Conservation (phyloP, 2,888 invertebrate genomes). For the Pollenia angustigena region DNA sequence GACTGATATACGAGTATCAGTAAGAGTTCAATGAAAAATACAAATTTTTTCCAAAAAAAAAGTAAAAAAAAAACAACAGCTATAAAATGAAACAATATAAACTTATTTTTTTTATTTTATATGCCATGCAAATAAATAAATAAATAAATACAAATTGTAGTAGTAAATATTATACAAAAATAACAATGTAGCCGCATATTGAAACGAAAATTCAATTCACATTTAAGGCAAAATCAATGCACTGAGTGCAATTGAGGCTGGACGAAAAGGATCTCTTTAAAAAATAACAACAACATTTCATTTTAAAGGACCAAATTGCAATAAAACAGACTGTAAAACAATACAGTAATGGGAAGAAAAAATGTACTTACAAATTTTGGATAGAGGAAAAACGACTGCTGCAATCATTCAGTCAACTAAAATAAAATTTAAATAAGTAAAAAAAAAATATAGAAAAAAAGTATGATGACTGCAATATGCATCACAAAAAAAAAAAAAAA, state of each 20-base stretch:
- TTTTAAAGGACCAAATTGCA: conserved; percentile 50
- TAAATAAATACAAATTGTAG: conserved; percentile 33
- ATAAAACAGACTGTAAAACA: conserved; percentile 51
- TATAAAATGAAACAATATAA: conserved; percentile 16
- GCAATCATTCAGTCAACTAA: conserved; percentile 59
- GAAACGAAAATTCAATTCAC: conserved; percentile 58
- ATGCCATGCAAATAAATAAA: conserved; percentile 49
- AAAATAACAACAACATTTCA: conserved; percentile 27
- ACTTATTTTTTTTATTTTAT: conserved; percentile 6
- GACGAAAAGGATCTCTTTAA: conserved; percentile 41
- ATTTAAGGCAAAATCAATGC: conserved; percentile 46
- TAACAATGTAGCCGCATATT: conserved; percentile 68
- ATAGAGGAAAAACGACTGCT: neutral
- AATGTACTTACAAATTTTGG: conserved; percentile 5
- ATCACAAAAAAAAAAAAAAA: conserved; percentile 2
- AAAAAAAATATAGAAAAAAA: conserved; percentile 17
- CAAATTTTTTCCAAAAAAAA: neutral
- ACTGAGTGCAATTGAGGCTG: conserved; percentile 33
- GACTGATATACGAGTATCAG: conserved; percentile 1
- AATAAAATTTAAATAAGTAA: conserved; percentile 42
- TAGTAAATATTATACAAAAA: conserved; percentile 70
- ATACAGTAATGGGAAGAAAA: neutral
- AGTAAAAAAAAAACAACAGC: neutral
- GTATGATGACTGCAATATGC: conserved; percentile 43
- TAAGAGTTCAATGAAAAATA: conserved; percentile 4